Conservation (phyloP, 2,888 invertebrate species). For the Plebejus melissa region DNA sequence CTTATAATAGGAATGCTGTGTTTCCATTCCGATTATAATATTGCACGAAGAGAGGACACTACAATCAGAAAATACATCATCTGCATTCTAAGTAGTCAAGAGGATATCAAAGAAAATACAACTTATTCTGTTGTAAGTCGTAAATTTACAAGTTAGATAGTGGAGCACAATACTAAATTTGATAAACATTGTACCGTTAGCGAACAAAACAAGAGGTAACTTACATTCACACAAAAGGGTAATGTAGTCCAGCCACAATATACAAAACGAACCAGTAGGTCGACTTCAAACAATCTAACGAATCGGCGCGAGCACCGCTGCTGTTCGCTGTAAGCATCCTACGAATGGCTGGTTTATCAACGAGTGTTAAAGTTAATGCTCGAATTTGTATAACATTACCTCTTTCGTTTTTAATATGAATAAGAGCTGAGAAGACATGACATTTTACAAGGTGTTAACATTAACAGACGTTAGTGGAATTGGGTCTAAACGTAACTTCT, state of each 20-base stretch:
- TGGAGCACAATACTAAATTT: conserved; percentile 12
- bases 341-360: too few species aligned
- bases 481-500: too few species aligned
- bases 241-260: background rate
- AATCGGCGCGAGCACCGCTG: too few species aligned
- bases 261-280: background rate
- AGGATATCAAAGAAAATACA: background rate
- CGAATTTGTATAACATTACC: too few species aligned
- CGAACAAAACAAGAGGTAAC: conserved; percentile 2
- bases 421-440: too few species aligned
- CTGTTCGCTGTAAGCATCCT: too few species aligned
- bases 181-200: conserved; percentile 9
- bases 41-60: background rate
- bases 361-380: too few species aligned
- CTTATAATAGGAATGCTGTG: background rate
- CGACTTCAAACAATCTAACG: background rate
- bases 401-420: too few species aligned
- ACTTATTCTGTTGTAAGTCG: background rate
- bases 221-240: conserved; percentile 16
- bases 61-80: background rate
- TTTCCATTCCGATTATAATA: background rate
- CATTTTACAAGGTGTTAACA: too few species aligned
- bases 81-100: background rate
- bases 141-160: conserved; percentile 1
- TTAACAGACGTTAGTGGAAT: too few species aligned